A percentile compares a stretch with the other conserved stretches of the same genome.
phyloP scores from a whole-genome alignment of 37 sponge, comb jelly and placozoan species.

The Diacarnus erythraeanus region DNA sequence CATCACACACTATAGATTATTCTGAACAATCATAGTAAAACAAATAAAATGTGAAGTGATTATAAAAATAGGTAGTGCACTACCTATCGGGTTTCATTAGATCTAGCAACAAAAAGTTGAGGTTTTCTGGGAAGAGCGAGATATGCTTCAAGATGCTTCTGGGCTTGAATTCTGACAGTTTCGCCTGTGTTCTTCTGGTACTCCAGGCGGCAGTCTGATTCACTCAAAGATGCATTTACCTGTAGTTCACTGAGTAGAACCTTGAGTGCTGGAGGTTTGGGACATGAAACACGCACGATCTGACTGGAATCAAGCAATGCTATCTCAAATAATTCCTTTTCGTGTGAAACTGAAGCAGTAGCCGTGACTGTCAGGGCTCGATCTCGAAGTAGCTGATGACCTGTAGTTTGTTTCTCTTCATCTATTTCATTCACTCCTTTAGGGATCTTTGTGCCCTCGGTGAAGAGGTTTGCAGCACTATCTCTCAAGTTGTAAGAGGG shows the following conservation, averaged over 20 bases:
- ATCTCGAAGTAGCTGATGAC: background rate
- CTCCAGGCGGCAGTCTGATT: constrained; percentile 23
- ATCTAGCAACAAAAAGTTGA: constrained; percentile 2
- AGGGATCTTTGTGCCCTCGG: background rate
- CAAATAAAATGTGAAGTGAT: background rate
- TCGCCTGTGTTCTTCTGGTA: background rate
- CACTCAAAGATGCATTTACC: constrained; percentile 16
- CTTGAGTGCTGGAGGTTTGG: constrained; percentile 31
- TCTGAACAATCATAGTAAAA: background rate
- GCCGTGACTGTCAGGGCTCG: constrained; percentile 17
- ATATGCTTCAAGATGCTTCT: constrained; percentile 27
- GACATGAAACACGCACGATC: constrained; percentile 39
- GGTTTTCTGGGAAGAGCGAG: background rate
- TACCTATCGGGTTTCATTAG: background rate
- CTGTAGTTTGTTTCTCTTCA: background rate
- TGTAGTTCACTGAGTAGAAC: constrained; percentile 46
- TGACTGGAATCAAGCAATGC: background rate
- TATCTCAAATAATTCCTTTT: constrained; percentile 2
- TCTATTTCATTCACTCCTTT: background rate
- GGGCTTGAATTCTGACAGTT: background rate
- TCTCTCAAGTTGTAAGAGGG: constrained; percentile 3
- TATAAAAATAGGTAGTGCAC: background rate
- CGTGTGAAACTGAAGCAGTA: background rate
- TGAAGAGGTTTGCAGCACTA: background rate
- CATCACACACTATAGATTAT: background rate